Base-by-base conservation (phyloP, 1,140 invertebrate genomes). In the Anthonomus grandis region DNA sequence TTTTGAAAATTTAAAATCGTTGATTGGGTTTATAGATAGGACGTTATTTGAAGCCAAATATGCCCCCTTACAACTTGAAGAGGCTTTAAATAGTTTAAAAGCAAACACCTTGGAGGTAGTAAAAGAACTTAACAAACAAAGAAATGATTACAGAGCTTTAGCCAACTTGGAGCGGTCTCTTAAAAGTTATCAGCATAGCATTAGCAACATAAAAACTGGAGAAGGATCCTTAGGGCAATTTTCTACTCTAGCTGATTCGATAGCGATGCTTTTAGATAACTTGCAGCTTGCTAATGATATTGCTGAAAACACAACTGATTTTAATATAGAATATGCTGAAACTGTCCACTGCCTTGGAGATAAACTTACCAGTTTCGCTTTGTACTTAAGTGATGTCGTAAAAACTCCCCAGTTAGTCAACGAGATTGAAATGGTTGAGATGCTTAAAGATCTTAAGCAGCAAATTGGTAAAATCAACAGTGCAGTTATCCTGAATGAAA, bases 141-240 rank as follows among this genome's bases (percentile, higher is more conserved):
- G 62, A 36, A 46, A 59, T 31, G 62, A 63, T 12, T 54, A 38
- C 27, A 63, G 54, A 31, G 41, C 49, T 38, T 17, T 63, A 31
- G n/a, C 24, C 6, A 63, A 52, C 24, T n/a, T 63, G 1, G 27
- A 41, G 4, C 46, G 57, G 4, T 38, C 57, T 19, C 15, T 58
- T 5, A 13, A 13, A 17, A 34, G 19, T 13, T 48, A 60, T 9
- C 34, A 8, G 8, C 36, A 8, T 42, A 36, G 17, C 6, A 24
- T 49, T 2, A 5, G 37, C 0, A 37, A 47, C 9, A 6, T 63
- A 4, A 51, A 34, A 19, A 25, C 4, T 9, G 48, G n/a, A 12
- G 49, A 54, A 44, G 39, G 38, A 36, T 39, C 21, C 17, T 19
- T 59, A 2, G 19, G 59, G 25, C 41, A 50, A 46, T 48, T 62